Evolutionary conservation across 1,140 invertebrate genomes (phyloP).

Genomic region (Campoletis sonorensis): DNA sequence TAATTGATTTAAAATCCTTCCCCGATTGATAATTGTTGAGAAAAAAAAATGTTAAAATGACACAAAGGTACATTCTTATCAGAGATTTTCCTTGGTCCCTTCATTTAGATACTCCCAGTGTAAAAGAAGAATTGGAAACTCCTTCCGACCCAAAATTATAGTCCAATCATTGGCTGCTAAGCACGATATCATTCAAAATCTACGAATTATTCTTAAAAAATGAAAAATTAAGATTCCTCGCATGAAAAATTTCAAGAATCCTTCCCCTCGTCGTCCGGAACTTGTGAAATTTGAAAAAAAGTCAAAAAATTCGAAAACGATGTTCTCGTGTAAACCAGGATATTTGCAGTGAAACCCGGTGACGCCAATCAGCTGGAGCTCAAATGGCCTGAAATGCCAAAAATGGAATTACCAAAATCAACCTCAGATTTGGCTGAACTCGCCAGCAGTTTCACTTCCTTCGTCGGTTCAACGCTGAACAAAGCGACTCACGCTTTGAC

Average conservation of each 20-base stretch:
- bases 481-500: constrained; percentile 54
- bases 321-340: constrained; percentile 26
- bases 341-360: constrained; percentile 72
- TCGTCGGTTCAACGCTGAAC: constrained; percentile 56
- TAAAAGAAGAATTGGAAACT: neutral
- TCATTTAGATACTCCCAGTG: neutral
- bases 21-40: too few species aligned
- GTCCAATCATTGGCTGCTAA: neutral
- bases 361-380: constrained; percentile 64
- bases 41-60: neutral
- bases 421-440: constrained; percentile 64
- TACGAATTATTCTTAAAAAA: neutral
- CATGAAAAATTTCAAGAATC: neutral
- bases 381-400: constrained; percentile 62
- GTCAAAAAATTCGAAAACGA: constrained; percentile 24
- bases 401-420: constrained; percentile 62
- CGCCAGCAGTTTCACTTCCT: constrained; percentile 47
- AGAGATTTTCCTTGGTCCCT: neutral
- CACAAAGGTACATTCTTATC: neutral
- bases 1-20: too few species aligned
- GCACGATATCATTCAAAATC: neutral
- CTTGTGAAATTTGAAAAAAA: neutral
- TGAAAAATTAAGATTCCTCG: too few species aligned
- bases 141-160: constrained; percentile 22
- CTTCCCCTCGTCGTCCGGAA: neutral